A percentile compares a stretch with the other conserved stretches of the same genome.
phyloP scores from a whole-genome alignment of 2,797 vertebrate species.

The Acanthiza pusilla region DNA sequence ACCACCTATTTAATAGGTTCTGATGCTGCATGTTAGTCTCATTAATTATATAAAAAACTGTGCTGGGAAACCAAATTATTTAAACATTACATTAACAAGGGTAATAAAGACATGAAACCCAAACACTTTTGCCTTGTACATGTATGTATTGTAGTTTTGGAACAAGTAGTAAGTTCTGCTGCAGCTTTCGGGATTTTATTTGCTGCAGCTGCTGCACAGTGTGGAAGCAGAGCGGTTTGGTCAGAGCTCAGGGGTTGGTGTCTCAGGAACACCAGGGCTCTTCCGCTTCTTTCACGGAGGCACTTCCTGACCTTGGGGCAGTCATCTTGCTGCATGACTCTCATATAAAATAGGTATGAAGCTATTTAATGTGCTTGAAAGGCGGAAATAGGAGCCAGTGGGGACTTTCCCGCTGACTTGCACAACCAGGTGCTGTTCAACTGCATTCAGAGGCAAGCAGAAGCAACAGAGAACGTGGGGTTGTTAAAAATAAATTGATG shows the following conservation, averaged over 20 bases:
- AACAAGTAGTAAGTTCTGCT: not conserved
- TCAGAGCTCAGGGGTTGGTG: not conserved
- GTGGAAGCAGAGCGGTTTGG: fast-evolving
- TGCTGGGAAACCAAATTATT: not conserved
- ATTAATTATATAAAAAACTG: not conserved
- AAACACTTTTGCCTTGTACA: not conserved
- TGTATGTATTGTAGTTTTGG: not conserved
- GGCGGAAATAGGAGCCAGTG: not conserved
- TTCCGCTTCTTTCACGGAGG: not conserved
- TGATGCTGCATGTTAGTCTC: not conserved
- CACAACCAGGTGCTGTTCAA: not conserved
- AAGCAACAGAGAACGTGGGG: not conserved
- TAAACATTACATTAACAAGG: not conserved
- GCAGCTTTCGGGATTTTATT: not conserved
- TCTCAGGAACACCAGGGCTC: not conserved
- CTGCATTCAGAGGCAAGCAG: not conserved
- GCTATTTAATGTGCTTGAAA: not conserved
- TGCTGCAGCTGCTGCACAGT: not conserved
- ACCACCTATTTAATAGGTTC: not conserved
- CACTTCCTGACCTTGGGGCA: not conserved
- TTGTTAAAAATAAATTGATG: constrained; percentile 27
- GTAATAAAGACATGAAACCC: not conserved
- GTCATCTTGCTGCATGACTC: not conserved
- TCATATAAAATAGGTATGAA: not conserved
- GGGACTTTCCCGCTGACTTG: not conserved